These are phyloP conservation scores for Odiellus spinosus DNA, from an alignment of 2,888 invertebrate species.

Conservation along the genomic window DNA sequence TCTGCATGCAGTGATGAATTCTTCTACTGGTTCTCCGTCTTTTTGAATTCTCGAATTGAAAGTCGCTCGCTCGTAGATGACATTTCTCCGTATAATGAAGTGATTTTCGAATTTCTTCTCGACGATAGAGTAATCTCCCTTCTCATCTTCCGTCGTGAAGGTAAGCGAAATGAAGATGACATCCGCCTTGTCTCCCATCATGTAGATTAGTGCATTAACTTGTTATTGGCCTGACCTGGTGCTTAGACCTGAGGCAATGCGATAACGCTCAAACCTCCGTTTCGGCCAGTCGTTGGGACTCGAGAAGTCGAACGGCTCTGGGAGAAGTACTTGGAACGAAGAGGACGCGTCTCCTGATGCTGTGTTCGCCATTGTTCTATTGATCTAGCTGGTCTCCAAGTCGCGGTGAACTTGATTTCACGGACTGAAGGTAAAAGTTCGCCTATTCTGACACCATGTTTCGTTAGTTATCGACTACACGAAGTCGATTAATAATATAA, in stretches of 20 bases:
- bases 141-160: conserved; percentile 11
- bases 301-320: too few relatives aligned
- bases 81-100: conserved; percentile 12
- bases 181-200: conserved; percentile 16
- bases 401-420: too few relatives aligned
- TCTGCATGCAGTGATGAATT: conserved; percentile 15
- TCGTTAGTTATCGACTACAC: too few relatives aligned
- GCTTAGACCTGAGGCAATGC: conserved; percentile 7
- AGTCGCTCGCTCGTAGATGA: conserved; percentile 16
- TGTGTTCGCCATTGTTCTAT: too few relatives aligned
- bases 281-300: too few relatives aligned
- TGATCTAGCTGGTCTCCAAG: too few relatives aligned
- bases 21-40: conserved; percentile 11
- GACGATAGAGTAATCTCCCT: conserved; percentile 11
- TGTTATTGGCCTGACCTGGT: conserved; percentile 6
- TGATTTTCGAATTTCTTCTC: conserved; percentile 11
- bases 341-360: too few relatives aligned
- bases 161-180: conserved; percentile 22
- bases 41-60: conserved; percentile 14
- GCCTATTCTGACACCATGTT: too few relatives aligned
- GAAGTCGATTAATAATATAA: too few relatives aligned
- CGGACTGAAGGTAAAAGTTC: too few relatives aligned
- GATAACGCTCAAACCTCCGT: conserved; percentile 12
- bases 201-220: conserved; percentile 12
- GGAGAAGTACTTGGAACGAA: too few relatives aligned